A percentile compares a stretch with the other conserved stretches of the same genome.
Evolutionary conservation across 2,888 invertebrate genomes (phyloP).

Genomic region (Helleia helle): DNA sequence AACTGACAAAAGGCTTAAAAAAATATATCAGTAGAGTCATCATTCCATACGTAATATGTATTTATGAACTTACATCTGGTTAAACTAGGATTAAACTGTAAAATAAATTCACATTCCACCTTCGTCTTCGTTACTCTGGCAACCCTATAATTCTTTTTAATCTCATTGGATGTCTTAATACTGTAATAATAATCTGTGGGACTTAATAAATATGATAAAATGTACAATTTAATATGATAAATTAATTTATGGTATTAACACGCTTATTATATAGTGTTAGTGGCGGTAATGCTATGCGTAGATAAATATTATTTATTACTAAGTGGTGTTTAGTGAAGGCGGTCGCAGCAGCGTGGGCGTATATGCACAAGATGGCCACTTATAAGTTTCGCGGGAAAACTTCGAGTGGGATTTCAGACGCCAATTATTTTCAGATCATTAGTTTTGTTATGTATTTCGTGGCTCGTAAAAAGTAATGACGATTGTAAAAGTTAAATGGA

Average conservation of each 20-base stretch:
- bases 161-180: conserved; percentile 13
- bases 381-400: background rate
- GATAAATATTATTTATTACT: conserved; percentile 9
- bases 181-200: conserved; percentile 11
- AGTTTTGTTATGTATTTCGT: too few species aligned
- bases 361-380: background rate
- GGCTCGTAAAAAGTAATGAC: too few species aligned
- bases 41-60: background rate
- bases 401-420: background rate
- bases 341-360: conserved; percentile 9
- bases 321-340: conserved; percentile 2
- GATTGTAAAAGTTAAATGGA: too few species aligned
- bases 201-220: conserved; percentile 3
- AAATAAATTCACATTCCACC: conserved; percentile 3
- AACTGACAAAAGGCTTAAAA: too few species aligned
- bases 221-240: conserved; percentile 3
- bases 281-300: conserved; percentile 4
- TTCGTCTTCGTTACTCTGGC: conserved; percentile 10
- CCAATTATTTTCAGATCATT: background rate
- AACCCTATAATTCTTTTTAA: conserved; percentile 8
- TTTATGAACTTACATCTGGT: background rate
- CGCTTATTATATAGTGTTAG: conserved; percentile 9
- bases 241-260: conserved; percentile 3
- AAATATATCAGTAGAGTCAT: too few species aligned
- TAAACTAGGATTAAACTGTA: background rate